These are phyloP conservation scores for Paragorgia papillata DNA, from an alignment of 92 coral and sea anemone species.

Conservation along the genomic window DNA sequence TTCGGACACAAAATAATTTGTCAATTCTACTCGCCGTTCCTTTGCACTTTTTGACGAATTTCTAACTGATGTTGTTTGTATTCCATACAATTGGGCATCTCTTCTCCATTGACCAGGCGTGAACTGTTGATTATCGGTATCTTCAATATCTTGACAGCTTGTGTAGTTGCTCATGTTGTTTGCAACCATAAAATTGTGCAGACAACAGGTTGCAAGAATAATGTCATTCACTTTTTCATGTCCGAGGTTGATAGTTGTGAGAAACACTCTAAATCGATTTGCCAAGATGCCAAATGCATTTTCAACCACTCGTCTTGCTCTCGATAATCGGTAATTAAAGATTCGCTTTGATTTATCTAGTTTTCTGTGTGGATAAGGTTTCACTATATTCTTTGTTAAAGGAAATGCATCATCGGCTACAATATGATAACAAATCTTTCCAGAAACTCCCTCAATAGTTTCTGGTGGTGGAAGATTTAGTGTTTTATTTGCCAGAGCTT, in stretches of 20 bases:
- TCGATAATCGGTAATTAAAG: constrained; percentile 50
- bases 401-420: constrained; percentile 58
- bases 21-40: not conserved
- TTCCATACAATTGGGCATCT: not conserved
- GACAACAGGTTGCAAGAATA: constrained; percentile 50
- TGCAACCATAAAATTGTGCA: constrained; percentile 41
- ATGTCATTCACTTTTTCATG: constrained; percentile 27
- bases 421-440: constrained; percentile 32
- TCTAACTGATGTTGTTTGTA: not conserved
- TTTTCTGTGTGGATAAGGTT: constrained; percentile 51
- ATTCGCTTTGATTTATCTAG: constrained; percentile 44
- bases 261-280: constrained; percentile 48
- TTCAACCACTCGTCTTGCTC: constrained; percentile 55
- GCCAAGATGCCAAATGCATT: constrained; percentile 61
- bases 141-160: constrained; percentile 15
- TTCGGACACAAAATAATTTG: constrained; percentile 14
- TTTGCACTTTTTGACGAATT: constrained; percentile 14
- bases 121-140: constrained; percentile 1
- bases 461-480: constrained; percentile 44
- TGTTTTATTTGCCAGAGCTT: constrained; percentile 45
- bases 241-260: constrained; percentile 34
- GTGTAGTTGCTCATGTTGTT: constrained; percentile 8
- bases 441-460: constrained; percentile 42
- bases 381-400: constrained; percentile 11
- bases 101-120: constrained; percentile 13